Base-by-base conservation (phyloP, 2,888 invertebrate species). In the Metacarcinus magister region DNA sequence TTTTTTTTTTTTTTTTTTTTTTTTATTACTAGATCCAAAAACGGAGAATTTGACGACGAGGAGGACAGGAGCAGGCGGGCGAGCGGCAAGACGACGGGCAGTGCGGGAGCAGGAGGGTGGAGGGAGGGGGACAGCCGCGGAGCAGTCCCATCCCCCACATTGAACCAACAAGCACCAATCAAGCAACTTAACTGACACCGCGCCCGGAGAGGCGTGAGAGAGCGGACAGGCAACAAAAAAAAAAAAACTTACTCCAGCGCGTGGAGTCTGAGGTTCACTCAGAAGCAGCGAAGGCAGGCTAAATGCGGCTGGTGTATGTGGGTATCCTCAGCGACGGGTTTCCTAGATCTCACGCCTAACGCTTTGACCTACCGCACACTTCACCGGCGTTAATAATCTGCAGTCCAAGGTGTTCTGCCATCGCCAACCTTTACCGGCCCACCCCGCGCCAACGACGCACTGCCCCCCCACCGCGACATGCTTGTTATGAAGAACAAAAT, bases 101-200 rank as follows among this genome's bases (percentile, higher is more conserved):
- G 19, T n/a, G 39, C 54, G 93, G 43, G 39, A 60, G 28, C 43
- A 28, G 67, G 23, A 23, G 7, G 32, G 32, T 28, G 39, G 39
- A 23, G n/a, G 39, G 67, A n/a, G n/a, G n/a, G 60, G 43, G 60
- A 44, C 46, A 32, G 28, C 28, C 48, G 54, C n/a, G 3, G 67
- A 23, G 19, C 60, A 67, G 67, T 60, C n/a, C 93, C 43, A n/a
- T 43, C 8, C 94, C 48, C 48, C 60, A n/a, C 46, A 44, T 75
- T 32, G 32, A 32, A 28, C 54, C 94, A 94, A 13, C 94, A 94
- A 48, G 94, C 94, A 94, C 94, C 94, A 94, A 94, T 94, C 94
- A 94, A 75, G 94, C 94, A 94, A 75, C 94, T 67, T 75, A 39
- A 46, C 82, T 4, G 46, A 44, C 44, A 67, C 82, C 10, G 28